phyloP scores from a whole-genome alignment of 2,888 invertebrate species.

The Spicauda simplicius region DNA sequence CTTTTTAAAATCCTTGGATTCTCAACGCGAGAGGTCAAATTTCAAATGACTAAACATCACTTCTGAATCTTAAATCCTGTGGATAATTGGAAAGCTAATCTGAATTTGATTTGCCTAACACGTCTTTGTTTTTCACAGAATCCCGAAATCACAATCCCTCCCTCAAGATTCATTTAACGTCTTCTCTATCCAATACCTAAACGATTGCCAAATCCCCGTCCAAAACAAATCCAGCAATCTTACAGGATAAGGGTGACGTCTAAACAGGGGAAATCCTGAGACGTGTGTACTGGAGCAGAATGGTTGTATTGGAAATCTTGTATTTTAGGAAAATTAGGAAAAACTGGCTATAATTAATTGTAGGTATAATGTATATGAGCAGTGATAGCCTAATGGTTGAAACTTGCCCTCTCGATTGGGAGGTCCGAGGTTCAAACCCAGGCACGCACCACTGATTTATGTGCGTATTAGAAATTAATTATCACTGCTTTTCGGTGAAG shows the following conservation, averaged over 20 bases:
- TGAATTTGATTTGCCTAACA: background rate
- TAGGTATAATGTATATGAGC: too few relatives aligned
- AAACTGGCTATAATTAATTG: too few relatives aligned
- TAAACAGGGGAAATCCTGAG: background rate
- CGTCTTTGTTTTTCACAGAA: background rate
- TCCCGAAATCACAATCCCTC: background rate
- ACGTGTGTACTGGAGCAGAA: background rate
- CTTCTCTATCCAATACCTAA: background rate
- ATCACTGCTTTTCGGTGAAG: too few relatives aligned
- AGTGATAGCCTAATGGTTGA: too few relatives aligned
- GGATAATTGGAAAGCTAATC: background rate
- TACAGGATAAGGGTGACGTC: background rate
- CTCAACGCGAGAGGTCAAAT: background rate
- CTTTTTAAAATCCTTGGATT: too few relatives aligned
- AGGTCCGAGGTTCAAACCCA: too few relatives aligned
- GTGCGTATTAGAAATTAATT: too few relatives aligned
- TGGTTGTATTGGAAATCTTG: background rate
- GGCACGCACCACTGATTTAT: too few relatives aligned
- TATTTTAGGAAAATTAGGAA: too few relatives aligned
- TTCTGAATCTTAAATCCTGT: too few relatives aligned
- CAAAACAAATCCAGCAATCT: slow-evolving; percentile 1
- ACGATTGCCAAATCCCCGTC: slow-evolving; percentile 3
- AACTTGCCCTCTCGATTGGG: too few relatives aligned
- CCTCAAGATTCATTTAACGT: slow-evolving; percentile 1
- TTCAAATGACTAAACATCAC: too few relatives aligned